These are phyloP conservation scores for Galago senegalensis DNA, from an alignment of 2,797 vertebrate genomes.

Conservation along the genomic window DNA sequence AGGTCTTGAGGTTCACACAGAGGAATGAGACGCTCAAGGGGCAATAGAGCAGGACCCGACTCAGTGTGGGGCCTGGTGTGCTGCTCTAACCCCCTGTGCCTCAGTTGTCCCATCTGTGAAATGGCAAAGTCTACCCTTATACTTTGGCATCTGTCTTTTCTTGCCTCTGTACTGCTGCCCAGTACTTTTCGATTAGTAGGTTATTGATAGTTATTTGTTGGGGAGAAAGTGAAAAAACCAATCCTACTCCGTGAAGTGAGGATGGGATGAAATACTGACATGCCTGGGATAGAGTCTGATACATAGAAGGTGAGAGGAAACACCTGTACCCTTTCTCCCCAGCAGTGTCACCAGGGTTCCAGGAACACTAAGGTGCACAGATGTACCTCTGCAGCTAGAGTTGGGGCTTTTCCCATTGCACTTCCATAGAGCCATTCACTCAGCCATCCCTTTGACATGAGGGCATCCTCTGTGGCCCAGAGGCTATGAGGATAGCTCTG, in stretches of 20 bases:
- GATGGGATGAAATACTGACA: neutral
- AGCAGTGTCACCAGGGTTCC: neutral
- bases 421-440: neutral
- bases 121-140: neutral
- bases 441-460: no score
- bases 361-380: neutral
- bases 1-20: no score
- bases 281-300: no score
- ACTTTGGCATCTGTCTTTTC: neutral
- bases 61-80: neutral
- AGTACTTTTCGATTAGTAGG: neutral
- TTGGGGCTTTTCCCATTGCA: neutral
- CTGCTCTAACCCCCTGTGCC: neutral
- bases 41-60: neutral
- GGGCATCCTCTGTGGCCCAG: neutral
- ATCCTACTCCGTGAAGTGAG: neutral
- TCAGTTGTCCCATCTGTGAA: neutral
- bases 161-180: no score
- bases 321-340: neutral
- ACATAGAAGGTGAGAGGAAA: neutral
- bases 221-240: neutral
- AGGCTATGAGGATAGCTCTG: neutral
- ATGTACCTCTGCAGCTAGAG: constrained; percentile 69
- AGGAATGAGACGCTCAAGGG: neutral
- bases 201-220: neutral